These are phyloP conservation scores for Gari tellinella DNA, from an alignment of 2,888 invertebrate genomes.

Conservation along the genomic window DNA sequence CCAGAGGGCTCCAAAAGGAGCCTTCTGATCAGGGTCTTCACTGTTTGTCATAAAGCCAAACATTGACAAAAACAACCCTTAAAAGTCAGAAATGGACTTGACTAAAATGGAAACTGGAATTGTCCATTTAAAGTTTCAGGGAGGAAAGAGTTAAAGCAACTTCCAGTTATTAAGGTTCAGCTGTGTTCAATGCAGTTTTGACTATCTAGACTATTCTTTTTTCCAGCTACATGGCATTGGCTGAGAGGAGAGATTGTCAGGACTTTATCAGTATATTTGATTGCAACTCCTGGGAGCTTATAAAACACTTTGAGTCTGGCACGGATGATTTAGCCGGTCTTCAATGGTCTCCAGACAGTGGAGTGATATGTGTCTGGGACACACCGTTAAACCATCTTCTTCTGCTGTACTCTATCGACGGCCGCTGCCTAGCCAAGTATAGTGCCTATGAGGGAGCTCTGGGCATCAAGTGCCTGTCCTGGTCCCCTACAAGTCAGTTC, in stretches of 20 bases:
- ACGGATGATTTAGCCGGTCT: constrained; percentile 84
- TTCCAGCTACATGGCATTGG: constrained; percentile 84
- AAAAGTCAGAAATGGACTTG: too few species aligned
- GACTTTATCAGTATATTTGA: constrained; percentile 84
- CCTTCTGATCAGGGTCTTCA: too few species aligned
- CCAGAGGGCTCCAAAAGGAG: too few species aligned
- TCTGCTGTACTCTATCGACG: constrained; percentile 83
- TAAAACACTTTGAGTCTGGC: constrained; percentile 84
- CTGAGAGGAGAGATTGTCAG: constrained; percentile 84
- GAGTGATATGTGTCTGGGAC: constrained; percentile 84
- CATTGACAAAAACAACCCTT: too few species aligned
- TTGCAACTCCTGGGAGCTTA: constrained; percentile 83
- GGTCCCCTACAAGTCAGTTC: constrained; percentile 85
- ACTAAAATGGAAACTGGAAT: too few species aligned
- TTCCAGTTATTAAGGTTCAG: too few species aligned
- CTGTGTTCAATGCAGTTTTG: too few species aligned
- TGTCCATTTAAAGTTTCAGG: too few species aligned
- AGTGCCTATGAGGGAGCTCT: constrained; percentile 82
- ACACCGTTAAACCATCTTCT: constrained; percentile 83
- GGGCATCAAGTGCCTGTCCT: constrained; percentile 83
- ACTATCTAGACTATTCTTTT: constrained; percentile 10
- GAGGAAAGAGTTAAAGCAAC: too few species aligned
- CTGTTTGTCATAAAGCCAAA: too few species aligned
- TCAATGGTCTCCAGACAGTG: constrained; percentile 84
- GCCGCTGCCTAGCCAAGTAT: constrained; percentile 82